Evolutionary conservation across 2,888 invertebrate species (phyloP).

Genomic region (Zonitis immaculata): DNA sequence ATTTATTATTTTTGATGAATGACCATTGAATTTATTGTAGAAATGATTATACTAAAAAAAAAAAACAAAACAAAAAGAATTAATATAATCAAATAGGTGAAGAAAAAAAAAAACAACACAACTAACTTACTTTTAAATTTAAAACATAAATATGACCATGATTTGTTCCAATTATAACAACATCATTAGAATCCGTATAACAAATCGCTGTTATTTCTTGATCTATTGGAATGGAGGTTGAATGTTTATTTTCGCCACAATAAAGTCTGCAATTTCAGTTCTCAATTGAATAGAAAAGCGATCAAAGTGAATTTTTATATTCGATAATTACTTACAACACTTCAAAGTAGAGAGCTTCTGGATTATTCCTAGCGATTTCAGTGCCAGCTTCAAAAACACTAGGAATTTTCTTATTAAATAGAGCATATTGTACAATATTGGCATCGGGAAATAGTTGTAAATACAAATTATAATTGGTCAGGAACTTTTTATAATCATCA

Average conservation of each 20-base stretch:
- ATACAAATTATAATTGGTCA: constrained; percentile 59
- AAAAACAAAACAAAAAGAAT: too few relatives aligned
- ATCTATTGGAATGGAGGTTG: constrained; percentile 56
- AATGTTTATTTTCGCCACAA: constrained; percentile 33
- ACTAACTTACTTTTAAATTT: constrained; percentile 37
- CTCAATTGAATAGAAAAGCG: too few relatives aligned
- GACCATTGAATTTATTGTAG: constrained; percentile 43
- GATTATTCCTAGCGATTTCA: constrained; percentile 50
- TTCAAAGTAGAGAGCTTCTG: constrained; percentile 58
- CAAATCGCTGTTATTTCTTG: constrained; percentile 55
- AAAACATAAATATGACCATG: constrained; percentile 44
- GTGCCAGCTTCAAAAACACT: constrained; percentile 50
- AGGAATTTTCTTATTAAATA: constrained; percentile 59
- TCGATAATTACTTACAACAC: constrained; percentile 59
- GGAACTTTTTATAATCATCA: constrained; percentile 55
- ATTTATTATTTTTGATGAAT: constrained; percentile 49
- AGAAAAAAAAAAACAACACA: constrained; percentile 1
- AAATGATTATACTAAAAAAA: constrained; percentile 22
- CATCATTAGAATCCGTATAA: constrained; percentile 50
- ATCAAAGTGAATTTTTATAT: too few relatives aligned
- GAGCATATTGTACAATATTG: constrained; percentile 65
- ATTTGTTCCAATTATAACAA: constrained; percentile 50
- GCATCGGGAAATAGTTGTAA: constrained; percentile 58
- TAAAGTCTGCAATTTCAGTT: too few relatives aligned
- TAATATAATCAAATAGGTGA: too few relatives aligned